Conservation (phyloP, 2,113 vertebrate genomes). For the Glaucomys volans region DNA sequence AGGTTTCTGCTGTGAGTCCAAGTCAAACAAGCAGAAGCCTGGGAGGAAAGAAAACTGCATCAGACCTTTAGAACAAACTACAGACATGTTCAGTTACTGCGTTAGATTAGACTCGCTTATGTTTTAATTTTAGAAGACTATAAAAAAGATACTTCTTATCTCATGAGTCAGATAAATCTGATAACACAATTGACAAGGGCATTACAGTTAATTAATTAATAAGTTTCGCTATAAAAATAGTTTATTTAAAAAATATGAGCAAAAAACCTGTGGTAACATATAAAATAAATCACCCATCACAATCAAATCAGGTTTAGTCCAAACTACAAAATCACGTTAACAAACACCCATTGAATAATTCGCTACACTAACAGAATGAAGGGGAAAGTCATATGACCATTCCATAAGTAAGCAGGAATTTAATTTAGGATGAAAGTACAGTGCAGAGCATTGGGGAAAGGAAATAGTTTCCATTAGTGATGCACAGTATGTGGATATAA, state of each 20-base stretch:
- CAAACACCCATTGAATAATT: not conserved
- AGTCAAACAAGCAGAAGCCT: not conserved
- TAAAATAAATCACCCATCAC: not conserved
- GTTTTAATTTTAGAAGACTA: not conserved
- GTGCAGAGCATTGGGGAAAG: not conserved
- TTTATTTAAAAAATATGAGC: not conserved
- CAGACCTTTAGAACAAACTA: not conserved
- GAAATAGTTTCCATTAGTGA: not conserved
- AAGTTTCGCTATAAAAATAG: not conserved
- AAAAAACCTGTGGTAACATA: not conserved
- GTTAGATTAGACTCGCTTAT: not conserved
- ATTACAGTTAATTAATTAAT: not conserved
- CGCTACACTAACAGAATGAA: not conserved
- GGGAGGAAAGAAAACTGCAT: not conserved
- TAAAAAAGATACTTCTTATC: not conserved
- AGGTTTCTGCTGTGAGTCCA: not conserved
- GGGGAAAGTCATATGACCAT: not conserved
- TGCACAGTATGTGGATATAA: not conserved
- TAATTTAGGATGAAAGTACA: not conserved
- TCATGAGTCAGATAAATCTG: not conserved
- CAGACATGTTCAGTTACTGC: not conserved
- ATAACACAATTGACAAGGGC: not conserved
- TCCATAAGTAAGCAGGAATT: not conserved
- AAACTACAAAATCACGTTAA: slow-evolving; percentile 42
- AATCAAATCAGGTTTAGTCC: not conserved